These are phyloP conservation scores for Gouania willdenowi DNA, from an alignment of 2,797 vertebrate genomes.

Conservation along the genomic window DNA sequence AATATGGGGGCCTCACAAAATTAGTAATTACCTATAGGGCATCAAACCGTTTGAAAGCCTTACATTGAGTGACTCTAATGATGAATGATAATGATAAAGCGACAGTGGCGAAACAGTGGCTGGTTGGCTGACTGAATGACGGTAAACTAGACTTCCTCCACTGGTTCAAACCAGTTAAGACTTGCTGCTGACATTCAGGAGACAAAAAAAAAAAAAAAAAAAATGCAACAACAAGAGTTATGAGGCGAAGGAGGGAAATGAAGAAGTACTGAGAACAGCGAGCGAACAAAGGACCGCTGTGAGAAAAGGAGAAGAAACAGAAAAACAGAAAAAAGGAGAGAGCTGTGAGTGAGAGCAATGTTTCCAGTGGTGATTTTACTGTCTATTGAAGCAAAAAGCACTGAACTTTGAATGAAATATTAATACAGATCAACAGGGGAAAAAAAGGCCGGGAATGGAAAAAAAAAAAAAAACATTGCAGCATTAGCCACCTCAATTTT, in stretches of 20 bases:
- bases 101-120: constrained; percentile 12
- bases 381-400: constrained; percentile 70
- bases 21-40: too few relatives aligned
- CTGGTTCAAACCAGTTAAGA: constrained; percentile 14
- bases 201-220: constrained; percentile 3
- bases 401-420: constrained; percentile 77
- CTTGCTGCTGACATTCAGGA: constrained; percentile 7
- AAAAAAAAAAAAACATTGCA: constrained; percentile 52
- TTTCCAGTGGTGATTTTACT: constrained; percentile 70
- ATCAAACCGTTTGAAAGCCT: too few relatives aligned
- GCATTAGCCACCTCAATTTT: constrained; percentile 65
- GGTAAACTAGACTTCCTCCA: constrained; percentile 8
- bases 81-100: constrained; percentile 19
- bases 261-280: constrained; percentile 13
- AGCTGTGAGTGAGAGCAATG: constrained; percentile 56
- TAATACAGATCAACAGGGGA: constrained; percentile 63
- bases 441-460: constrained; percentile 52
- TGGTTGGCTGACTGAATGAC: neutral
- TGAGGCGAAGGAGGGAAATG: neutral
- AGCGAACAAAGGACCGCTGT: neutral
- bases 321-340: constrained; percentile 1
- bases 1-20: too few relatives aligned
- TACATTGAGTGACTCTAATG: constrained; percentile 29
- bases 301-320: constrained; percentile 9
- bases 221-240: constrained; percentile 3